phyloP scores from a whole-genome alignment of 2,113 vertebrate species.

The Pseudorectes ferrugineus region DNA sequence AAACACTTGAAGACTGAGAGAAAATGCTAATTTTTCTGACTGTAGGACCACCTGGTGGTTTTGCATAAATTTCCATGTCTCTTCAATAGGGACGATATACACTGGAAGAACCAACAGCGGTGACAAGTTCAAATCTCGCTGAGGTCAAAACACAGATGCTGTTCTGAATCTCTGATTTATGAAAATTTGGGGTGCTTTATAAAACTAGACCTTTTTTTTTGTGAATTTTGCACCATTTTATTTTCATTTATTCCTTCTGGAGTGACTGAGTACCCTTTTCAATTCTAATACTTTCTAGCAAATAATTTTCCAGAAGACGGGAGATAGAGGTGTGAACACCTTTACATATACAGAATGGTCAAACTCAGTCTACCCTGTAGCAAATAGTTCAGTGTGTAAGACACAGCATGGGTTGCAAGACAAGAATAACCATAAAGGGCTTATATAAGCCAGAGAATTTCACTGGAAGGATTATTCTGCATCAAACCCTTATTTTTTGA shows the following conservation, averaged over 20 bases:
- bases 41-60: neutral
- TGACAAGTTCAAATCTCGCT: neutral
- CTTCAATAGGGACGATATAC: neutral
- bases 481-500: neutral
- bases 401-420: neutral
- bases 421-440: neutral
- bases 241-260: neutral
- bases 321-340: neutral
- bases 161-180: neutral
- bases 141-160: neutral
- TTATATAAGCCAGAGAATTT: slow-evolving; percentile 1
- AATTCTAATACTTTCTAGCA: neutral
- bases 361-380: neutral
- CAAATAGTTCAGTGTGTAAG: neutral
- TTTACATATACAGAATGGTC: neutral
- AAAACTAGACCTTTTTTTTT: neutral
- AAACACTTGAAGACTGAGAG: neutral
- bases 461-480: neutral
- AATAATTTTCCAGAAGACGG: neutral
- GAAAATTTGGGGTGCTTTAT: neutral
- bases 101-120: neutral
- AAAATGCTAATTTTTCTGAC: neutral
- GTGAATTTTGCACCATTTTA: neutral
- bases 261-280: neutral
- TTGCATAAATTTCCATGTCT: neutral